Percentiles rank a stretch among this genome's conserved stretches.
These are phyloP conservation scores for Nowickia ferox DNA, from an alignment of 2,888 invertebrate genomes.

Conservation along the genomic window DNA sequence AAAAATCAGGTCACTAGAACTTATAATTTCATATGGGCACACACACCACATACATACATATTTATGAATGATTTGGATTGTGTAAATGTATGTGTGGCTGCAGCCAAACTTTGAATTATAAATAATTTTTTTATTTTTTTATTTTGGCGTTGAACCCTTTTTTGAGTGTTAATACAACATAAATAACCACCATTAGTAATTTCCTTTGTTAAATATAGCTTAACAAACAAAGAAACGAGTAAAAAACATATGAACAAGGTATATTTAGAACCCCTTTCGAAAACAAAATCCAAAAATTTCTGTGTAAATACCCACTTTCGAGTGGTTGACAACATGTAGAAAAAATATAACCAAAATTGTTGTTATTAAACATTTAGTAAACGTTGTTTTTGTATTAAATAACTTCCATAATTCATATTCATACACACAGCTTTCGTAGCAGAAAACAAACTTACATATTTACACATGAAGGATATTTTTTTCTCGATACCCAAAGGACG, in stretches of 20 bases:
- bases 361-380: constrained; percentile 71
- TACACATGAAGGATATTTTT: constrained; percentile 37
- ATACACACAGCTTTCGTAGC: constrained; percentile 69
- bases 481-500: constrained; percentile 28
- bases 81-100: constrained; percentile 3
- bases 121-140: constrained; percentile 41
- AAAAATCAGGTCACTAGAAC: constrained; percentile 69
- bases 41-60: constrained; percentile 25
- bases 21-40: constrained; percentile 26
- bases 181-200: constrained; percentile 62
- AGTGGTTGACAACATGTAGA: constrained; percentile 63
- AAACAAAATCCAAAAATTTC: constrained; percentile 23
- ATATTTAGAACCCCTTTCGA: constrained; percentile 33
- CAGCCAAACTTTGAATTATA: constrained; percentile 10
- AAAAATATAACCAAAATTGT: constrained; percentile 56
- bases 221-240: constrained; percentile 25
- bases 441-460: constrained; percentile 17
- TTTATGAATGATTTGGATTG: constrained; percentile 41
- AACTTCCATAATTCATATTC: constrained; percentile 81
- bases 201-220: constrained; percentile 52
- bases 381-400: constrained; percentile 70
- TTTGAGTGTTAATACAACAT: constrained; percentile 54
- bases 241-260: constrained; percentile 39
- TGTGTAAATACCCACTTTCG: constrained; percentile 46
- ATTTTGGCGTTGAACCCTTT: constrained; percentile 42